Base-by-base conservation (phyloP, 2,888 invertebrate species). In the Oscheius sp. region DNA sequence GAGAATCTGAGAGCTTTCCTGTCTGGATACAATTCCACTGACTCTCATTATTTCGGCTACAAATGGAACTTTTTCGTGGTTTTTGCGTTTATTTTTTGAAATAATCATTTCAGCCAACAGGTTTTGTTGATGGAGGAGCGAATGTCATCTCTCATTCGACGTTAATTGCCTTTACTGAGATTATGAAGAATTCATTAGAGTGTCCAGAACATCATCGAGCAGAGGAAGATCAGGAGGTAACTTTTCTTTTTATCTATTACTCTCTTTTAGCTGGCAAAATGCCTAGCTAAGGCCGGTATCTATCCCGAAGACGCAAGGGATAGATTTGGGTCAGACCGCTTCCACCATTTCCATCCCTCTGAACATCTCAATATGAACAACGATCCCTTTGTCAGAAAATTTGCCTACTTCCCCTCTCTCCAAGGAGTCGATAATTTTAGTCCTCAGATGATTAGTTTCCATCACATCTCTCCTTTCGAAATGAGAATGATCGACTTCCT, bases 191-290 rank as follows among this genome's bases (percentile, higher is more conserved):
- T 63, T 71, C 75, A 1, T 70, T 72, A 26, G 54, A 71, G 30
- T 82, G 82, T 63, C 81, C 82, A 0, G 80, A 81, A 44, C 75
- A 77, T 45, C 82, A 81, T 50, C 59, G 82, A 68, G 82, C 82
- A 8, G 82, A 82, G 49, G 82, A 82, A 45, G 82, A 82, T 72
- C 82, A 82, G 61, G 82, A 82, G 68, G 75, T 80, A 33, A 1
- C 32, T n/a, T 9, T 54, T 32, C 4, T 28, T 61, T 36, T 14
- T 2, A n/a, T 30, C 0, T 14, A 30, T 26, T 9, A 12, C 9
- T 24, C 17, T 6, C 28, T 54, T 69, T 61, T 65, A 78, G 75
- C 28, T 79, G 9, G 73, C 77, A 3, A 75, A 75, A 70, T 82
- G 82, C 32, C 64, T 82, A 3, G 75, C 77, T 14, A 69, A 73